Evolutionary conservation across 2,797 vertebrate genomes (phyloP).

Genomic region (Peromyscus nudipes): DNA sequence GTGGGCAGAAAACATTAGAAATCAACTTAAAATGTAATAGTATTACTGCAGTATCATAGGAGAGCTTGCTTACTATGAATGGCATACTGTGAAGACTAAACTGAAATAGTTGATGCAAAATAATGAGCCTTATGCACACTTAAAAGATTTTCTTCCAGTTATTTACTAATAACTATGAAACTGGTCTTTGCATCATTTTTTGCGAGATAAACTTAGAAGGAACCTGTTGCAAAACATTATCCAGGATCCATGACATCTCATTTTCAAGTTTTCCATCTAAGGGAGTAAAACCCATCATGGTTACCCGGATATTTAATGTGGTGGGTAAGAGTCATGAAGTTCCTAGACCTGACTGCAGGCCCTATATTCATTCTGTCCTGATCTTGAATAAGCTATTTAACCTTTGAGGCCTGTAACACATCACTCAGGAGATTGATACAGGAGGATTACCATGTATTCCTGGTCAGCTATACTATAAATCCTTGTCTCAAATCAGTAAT

Average conservation of each 20-base stretch:
- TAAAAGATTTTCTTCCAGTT: conserved; percentile 19
- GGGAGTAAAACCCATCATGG: background rate
- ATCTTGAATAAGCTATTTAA: background rate
- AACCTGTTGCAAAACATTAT: background rate
- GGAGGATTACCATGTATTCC: background rate
- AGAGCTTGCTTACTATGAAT: background rate
- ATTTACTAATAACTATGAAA: background rate
- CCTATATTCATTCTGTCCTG: background rate
- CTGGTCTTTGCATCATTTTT: background rate
- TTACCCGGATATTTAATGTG: background rate
- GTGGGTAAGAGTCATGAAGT: background rate
- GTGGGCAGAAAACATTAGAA: background rate
- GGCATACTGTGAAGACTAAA: conserved; percentile 1
- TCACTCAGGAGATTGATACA: background rate
- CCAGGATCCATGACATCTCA: background rate
- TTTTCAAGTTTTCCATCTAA: conserved; percentile 10
- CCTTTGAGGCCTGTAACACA: background rate
- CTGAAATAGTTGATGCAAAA: background rate
- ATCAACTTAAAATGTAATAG: conserved; percentile 15
- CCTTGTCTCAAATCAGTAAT: background rate
- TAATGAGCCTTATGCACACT: background rate
- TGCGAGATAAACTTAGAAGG: conserved; percentile 13
- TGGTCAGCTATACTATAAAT: background rate
- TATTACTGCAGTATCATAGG: background rate
- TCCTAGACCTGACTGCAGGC: background rate